phyloP scores from a whole-genome alignment of 1,140 invertebrate genomes.

The Euwallacea similis region DNA sequence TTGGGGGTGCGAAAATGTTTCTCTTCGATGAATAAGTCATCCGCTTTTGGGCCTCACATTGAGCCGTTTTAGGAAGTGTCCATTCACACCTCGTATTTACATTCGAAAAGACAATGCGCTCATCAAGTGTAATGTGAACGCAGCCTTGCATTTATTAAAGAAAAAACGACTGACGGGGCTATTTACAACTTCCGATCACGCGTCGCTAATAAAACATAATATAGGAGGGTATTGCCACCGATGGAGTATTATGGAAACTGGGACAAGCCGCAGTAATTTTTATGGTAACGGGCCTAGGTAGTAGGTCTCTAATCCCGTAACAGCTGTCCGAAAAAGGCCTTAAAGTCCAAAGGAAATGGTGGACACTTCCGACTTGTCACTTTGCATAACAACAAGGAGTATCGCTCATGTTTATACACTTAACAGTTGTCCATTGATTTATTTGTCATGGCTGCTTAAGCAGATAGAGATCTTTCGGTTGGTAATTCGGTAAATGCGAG shows the following conservation, averaged over 20 bases:
- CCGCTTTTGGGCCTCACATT: too few species aligned
- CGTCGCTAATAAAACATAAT: not conserved
- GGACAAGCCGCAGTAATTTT: not conserved
- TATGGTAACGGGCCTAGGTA: not conserved
- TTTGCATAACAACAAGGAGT: constrained; percentile 31
- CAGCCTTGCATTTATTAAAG: not conserved
- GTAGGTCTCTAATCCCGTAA: constrained; percentile 4
- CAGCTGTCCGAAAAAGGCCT: constrained; percentile 24
- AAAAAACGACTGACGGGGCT: constrained; percentile 5
- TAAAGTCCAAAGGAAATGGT: constrained; percentile 17
- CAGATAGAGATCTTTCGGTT: not conserved
- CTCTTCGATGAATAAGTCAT: not conserved
- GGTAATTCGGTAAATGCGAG: too few species aligned
- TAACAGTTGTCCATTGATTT: constrained; percentile 21
- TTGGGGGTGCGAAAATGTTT: not conserved
- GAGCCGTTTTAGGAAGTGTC: not conserved
- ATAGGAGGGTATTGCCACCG: constrained; percentile 8
- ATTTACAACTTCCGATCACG: constrained; percentile 33
- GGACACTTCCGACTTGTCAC: constrained; percentile 30
- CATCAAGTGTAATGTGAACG: constrained; percentile 1
- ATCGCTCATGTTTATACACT: constrained; percentile 12
- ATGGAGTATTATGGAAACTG: not conserved
- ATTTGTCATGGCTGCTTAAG: not conserved
- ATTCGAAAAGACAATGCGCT: not conserved
- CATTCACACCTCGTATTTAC: not conserved